phyloP scores from a whole-genome alignment of 1,140 invertebrate genomes.

The Macrotrachela quadricornifera region DNA sequence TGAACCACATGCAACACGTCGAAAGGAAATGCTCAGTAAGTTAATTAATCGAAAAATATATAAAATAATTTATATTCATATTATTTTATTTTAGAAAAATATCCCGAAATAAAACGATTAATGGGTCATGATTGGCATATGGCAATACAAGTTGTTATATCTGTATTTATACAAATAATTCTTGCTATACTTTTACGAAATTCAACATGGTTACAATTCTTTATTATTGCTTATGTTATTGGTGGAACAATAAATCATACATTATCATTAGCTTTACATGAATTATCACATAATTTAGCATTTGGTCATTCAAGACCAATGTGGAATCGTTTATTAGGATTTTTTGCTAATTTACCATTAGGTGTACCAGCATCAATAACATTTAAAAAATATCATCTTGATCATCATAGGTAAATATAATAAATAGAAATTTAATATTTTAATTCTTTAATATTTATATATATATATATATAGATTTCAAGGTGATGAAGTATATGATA shows the following conservation, averaged over 20 bases:
- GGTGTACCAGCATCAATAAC: conserved; percentile 78
- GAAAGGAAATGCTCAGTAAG: conserved; percentile 77
- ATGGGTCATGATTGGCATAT: conserved; percentile 76
- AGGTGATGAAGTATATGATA: conserved; percentile 79
- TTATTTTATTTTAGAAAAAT: conserved; percentile 53
- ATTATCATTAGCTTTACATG: conserved; percentile 82
- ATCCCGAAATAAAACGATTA: conserved; percentile 81
- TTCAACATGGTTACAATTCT: conserved; percentile 46
- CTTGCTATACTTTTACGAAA: conserved; percentile 56
- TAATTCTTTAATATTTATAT: too few relatives aligned
- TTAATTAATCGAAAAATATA: too few relatives aligned
- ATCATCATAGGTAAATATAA: conserved; percentile 51
- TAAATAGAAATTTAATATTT: too few relatives aligned
- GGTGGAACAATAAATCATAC: conserved; percentile 96
- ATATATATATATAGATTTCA: conserved; percentile 46
- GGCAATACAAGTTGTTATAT: conserved; percentile 61
- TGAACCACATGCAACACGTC: conserved; percentile 78
- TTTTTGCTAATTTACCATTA: conserved; percentile 85
- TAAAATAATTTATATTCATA: too few relatives aligned
- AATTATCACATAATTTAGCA: conserved; percentile 86
- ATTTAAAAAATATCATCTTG: conserved; percentile 93
- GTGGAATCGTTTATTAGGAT: conserved; percentile 63
- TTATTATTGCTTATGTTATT: conserved; percentile 65
- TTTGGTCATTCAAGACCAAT: conserved; percentile 69
- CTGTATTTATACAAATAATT: conserved; percentile 62